Evolutionary conservation across 2,113 vertebrate species (phyloP).

Genomic region (Sisor rabdophorus): DNA sequence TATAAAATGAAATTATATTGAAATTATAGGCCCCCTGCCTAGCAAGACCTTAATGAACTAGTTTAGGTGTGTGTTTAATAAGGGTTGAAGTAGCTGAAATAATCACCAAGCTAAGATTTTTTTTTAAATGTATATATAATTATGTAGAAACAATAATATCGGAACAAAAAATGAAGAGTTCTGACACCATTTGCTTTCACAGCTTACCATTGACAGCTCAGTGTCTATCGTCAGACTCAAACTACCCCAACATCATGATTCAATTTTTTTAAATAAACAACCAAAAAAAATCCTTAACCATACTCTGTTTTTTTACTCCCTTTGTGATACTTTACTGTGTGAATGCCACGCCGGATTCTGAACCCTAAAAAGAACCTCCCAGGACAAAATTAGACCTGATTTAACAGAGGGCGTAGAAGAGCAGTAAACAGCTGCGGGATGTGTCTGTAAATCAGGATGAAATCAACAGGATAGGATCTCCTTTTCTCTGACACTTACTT

Average conservation of each 20-base stretch:
- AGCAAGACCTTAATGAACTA: too few relatives aligned
- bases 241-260: background rate
- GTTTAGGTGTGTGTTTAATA: too few relatives aligned
- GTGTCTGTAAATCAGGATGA: constrained; percentile 12
- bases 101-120: too few relatives aligned
- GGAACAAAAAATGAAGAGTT: too few relatives aligned
- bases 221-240: background rate
- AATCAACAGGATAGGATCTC: constrained; percentile 15
- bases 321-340: background rate
- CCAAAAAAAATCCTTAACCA: too few relatives aligned
- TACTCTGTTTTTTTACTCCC: too few relatives aligned
- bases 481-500: constrained; percentile 71
- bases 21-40: too few relatives aligned
- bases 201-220: background rate
- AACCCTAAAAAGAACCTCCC: constrained; percentile 13
- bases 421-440: constrained; percentile 21
- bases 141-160: too few relatives aligned
- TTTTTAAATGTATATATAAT: too few relatives aligned
- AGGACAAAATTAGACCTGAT: constrained; percentile 20
- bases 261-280: background rate
- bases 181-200: background rate
- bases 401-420: constrained; percentile 7
- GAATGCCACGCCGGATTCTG: background rate
- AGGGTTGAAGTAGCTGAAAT: too few relatives aligned
- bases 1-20: too few relatives aligned